Evolutionary conservation across 2,797 vertebrate species (phyloP), one percentile per base, ranked within the genome.

Genomic region (Anguilla pacifica): DNA sequence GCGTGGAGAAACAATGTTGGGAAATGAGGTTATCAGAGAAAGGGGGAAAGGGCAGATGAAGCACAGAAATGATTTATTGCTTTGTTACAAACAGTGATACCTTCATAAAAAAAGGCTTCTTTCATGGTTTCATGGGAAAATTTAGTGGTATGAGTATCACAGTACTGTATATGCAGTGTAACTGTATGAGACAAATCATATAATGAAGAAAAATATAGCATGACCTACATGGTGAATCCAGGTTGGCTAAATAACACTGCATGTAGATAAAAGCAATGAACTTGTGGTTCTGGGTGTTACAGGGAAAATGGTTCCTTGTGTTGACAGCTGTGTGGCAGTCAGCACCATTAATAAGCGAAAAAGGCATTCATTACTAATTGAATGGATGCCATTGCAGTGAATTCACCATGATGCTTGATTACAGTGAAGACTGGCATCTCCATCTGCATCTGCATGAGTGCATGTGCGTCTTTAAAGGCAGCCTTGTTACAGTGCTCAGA

Each of bases 311-410:
- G 84, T 87, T 90, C 87, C 61, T 86, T 89, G 87, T 84, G 89
- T 35, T 92, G 90, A 89, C 89, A 89, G 89, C 89, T 85, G 79
- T 88, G 85, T 88, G 87, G 93, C 88, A 86, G 90, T 88, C 35
- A 88, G 28, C 7, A 82, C 88, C 88, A 90, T 89, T 86, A 85
- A 92, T 89, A 92, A 90, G 89, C 88, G 77, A 72, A 89, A 89
- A 90, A 88, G 72, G 88, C 83, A 89, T 95, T 91, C 87, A 94
- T 95, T 95, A 95, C 95, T 95, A 91, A 94, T 93, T 90, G 93
- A 90, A 82, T 91, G 88, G 11, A 83, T 92, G 93, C 91, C 92
- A 88, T 89, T 88, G 91, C 91, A 89, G 91, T 93, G 90, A 93
- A 90, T 93, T 92, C 89, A 28, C 91, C 91, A 90, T 94, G 94